Evolutionary conservation across 2,888 invertebrate species (phyloP).

Genomic region (Falcaria lacertinaria): DNA sequence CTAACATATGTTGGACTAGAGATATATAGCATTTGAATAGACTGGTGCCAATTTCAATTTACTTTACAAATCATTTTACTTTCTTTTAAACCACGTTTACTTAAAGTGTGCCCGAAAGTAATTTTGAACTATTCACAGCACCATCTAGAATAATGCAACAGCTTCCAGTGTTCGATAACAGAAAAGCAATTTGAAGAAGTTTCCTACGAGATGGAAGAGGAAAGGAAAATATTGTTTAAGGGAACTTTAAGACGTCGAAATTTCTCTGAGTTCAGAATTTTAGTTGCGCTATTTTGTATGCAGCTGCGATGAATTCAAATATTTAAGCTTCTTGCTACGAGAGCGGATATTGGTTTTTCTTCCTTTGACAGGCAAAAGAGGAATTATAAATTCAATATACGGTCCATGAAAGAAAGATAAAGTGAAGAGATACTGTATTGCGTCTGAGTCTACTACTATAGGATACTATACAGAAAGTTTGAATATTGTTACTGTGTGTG

Average conservation of each 20-base stretch:
- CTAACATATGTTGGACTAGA: too few relatives aligned
- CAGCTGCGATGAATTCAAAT: neutral
- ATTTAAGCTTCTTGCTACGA: neutral
- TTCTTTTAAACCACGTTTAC: too few relatives aligned
- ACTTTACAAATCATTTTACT: too few relatives aligned
- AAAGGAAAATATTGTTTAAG: conserved; percentile 2
- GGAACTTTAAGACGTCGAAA: conserved; percentile 1
- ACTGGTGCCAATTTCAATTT: too few relatives aligned
- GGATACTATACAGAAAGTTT: too few relatives aligned
- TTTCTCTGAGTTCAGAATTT: neutral
- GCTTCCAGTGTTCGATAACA: conserved; percentile 2
- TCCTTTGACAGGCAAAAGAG: neutral
- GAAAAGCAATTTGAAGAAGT: conserved; percentile 5
- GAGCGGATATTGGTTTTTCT: neutral
- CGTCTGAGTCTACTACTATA: too few relatives aligned
- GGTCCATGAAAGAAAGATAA: too few relatives aligned
- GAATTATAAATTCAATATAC: neutral
- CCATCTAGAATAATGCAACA: neutral
- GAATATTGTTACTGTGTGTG: too few relatives aligned
- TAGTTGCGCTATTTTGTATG: neutral
- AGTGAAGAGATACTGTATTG: too few relatives aligned
- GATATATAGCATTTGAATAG: too few relatives aligned
- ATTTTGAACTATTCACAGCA: neutral
- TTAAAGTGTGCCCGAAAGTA: too few relatives aligned
- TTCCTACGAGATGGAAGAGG: neutral